phyloP scores from a whole-genome alignment of 2,888 invertebrate genomes.

The Hecatera dysodea region DNA sequence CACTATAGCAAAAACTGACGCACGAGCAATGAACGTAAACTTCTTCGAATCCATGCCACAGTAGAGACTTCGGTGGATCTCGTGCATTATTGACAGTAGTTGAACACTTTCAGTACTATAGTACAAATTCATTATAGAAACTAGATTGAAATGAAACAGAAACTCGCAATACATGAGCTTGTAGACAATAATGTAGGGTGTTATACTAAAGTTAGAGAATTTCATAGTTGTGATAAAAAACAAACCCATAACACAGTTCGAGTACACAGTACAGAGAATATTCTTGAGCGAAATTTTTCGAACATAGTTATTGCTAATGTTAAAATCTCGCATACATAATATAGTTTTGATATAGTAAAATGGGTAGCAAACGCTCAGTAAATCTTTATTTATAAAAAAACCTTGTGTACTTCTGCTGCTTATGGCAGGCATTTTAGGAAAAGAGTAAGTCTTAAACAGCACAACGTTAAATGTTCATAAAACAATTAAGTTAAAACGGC shows the following conservation, averaged over 20 bases:
- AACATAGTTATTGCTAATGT: conserved; percentile 8
- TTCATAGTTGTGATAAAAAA: not conserved
- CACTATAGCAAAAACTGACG: not conserved
- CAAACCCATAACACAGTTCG: conserved; percentile 15
- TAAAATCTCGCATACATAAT: conserved; percentile 22
- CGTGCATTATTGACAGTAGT: not conserved
- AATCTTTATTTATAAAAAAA: not conserved
- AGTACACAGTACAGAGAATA: not conserved
- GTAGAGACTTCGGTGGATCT: not conserved
- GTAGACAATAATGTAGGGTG: not conserved
- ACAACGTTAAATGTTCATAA: not conserved
- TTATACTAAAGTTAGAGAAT: not conserved
- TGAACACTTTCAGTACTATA: conserved; percentile 13
- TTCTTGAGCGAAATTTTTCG: conserved; percentile 16
- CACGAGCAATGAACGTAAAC: not conserved
- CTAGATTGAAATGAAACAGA: not conserved
- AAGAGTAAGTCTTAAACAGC: not conserved
- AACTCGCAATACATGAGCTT: conserved; percentile 1
- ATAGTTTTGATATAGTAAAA: conserved; percentile 22
- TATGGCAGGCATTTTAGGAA: not conserved
- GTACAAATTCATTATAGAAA: conserved; percentile 4
- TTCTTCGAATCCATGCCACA: conserved; percentile 10
- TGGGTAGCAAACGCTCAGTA: conserved; percentile 19
- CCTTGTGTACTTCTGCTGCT: not conserved
- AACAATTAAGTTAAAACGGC: not conserved